A percentile compares a stretch with the other conserved stretches of the same genome.
Conservation (phyloP, 53 echinoderm and acorn worm genomes). For the Paelopatides confundens region DNA sequence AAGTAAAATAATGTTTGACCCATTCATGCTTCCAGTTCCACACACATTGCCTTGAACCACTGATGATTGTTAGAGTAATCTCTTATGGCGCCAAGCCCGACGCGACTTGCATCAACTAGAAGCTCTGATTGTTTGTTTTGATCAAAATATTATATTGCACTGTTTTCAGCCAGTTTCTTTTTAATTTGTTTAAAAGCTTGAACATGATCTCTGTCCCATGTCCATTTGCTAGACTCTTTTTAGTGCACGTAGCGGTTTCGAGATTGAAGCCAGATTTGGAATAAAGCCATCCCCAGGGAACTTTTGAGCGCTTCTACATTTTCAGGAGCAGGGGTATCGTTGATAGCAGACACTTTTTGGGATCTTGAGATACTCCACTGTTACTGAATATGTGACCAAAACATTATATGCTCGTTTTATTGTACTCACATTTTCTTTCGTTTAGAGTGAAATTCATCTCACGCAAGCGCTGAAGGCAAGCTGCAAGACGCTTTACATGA, state of each 20-base stretch:
- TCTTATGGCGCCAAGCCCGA: constrained; percentile 53
- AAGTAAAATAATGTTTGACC: no score
- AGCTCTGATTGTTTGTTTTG: constrained; percentile 50
- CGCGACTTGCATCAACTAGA: constrained; percentile 66
- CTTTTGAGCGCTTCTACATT: constrained; percentile 54
- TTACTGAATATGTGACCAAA: constrained; percentile 69
- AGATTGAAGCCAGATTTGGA: constrained; percentile 57
- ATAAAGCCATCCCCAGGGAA: constrained; percentile 73
- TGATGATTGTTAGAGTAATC: no score
- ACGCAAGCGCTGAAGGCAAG: constrained; percentile 52
- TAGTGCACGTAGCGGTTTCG: constrained; percentile 47
- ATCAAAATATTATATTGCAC: constrained; percentile 42
- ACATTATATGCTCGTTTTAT: constrained; percentile 26
- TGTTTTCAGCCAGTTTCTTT: not conserved
- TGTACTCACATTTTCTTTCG: constrained; percentile 55
- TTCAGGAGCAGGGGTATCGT: constrained; percentile 40
- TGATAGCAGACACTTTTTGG: constrained; percentile 60
- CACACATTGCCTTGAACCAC: no score
- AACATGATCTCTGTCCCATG: constrained; percentile 24
- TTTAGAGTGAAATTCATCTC: constrained; percentile 73
- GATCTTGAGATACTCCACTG: constrained; percentile 51
- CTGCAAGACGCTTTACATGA: constrained; percentile 53
- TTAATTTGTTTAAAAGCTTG: not conserved
- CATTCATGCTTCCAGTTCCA: no score
- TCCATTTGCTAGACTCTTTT: not conserved